phyloP scores from a whole-genome alignment of 2,113 vertebrate species.

The Sardina pilchardus region DNA sequence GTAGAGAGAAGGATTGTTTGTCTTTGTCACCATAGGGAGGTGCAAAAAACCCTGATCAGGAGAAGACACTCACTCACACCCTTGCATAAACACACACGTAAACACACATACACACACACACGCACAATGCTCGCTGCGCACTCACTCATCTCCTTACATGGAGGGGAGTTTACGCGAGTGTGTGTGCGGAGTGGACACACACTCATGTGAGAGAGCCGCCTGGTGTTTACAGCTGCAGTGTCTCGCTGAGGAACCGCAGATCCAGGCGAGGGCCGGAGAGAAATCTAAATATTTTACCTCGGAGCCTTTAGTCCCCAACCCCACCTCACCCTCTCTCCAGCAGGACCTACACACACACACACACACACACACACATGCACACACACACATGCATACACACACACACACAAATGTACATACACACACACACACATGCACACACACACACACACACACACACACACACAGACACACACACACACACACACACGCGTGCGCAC shows the following conservation, averaged over 20 bases:
- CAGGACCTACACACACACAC: background rate
- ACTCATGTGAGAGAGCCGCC: conserved; percentile 41
- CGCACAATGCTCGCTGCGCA: background rate
- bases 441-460: too few relatives aligned
- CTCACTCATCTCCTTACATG: conserved; percentile 64
- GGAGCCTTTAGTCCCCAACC: conserved; percentile 41
- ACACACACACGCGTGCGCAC: too few relatives aligned
- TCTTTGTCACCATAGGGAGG: background rate
- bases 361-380: too few relatives aligned
- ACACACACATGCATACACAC: too few relatives aligned
- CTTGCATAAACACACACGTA: background rate
- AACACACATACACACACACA: background rate
- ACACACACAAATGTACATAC: too few relatives aligned
- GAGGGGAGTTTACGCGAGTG: conserved; percentile 46
- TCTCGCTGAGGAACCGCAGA: conserved; percentile 62
- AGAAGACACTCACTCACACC: background rate
- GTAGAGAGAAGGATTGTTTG: background rate
- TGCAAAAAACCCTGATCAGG: background rate
- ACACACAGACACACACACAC: too few relatives aligned
- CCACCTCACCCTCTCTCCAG: background rate
- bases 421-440: too few relatives aligned
- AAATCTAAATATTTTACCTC: conserved; percentile 69
- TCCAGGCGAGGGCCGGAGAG: conserved; percentile 46
- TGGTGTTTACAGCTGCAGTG: conserved; percentile 60
- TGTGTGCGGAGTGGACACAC: conserved; percentile 43